Evolutionary conservation across 2,888 invertebrate species (phyloP).

Genomic region (Teleiodes luculella): DNA sequence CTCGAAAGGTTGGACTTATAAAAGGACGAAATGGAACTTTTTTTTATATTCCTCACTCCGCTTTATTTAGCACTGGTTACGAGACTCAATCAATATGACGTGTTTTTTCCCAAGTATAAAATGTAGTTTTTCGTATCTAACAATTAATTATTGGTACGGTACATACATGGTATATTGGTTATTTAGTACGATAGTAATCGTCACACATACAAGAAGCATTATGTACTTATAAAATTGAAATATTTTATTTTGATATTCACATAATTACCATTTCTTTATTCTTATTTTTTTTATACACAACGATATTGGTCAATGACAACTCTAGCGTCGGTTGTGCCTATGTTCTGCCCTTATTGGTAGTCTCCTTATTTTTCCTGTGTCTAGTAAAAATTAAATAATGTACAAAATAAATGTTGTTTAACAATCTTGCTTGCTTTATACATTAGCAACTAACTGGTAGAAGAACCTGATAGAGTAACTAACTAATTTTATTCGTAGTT

Average conservation of each 20-base stretch:
- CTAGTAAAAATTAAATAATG: neutral
- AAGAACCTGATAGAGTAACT: neutral
- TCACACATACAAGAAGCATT: too few relatives aligned
- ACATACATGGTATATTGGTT: too few relatives aligned
- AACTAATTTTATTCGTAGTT: neutral
- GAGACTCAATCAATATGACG: too few relatives aligned
- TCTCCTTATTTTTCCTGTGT: too few relatives aligned
- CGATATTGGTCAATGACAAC: too few relatives aligned
- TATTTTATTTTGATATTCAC: neutral
- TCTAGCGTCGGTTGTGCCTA: too few relatives aligned
- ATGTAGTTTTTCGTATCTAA: too few relatives aligned
- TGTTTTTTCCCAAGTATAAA: too few relatives aligned
- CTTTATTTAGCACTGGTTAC: constrained; percentile 32
- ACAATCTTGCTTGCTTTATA: neutral
- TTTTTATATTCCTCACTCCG: constrained; percentile 41
- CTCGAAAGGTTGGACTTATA: constrained; percentile 88
- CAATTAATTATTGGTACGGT: too few relatives aligned
- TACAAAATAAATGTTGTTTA: neutral
- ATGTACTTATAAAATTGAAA: too few relatives aligned
- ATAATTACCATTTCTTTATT: neutral
- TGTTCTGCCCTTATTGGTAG: too few relatives aligned
- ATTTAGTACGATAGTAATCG: too few relatives aligned
- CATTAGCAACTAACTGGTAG: neutral
- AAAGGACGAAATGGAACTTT: constrained; percentile 45
- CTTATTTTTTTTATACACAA: neutral